Evolutionary conservation across 2,797 vertebrate species (phyloP), one percentile per base, ranked within the genome.

Genomic region (Semotilus atromaculatus): DNA sequence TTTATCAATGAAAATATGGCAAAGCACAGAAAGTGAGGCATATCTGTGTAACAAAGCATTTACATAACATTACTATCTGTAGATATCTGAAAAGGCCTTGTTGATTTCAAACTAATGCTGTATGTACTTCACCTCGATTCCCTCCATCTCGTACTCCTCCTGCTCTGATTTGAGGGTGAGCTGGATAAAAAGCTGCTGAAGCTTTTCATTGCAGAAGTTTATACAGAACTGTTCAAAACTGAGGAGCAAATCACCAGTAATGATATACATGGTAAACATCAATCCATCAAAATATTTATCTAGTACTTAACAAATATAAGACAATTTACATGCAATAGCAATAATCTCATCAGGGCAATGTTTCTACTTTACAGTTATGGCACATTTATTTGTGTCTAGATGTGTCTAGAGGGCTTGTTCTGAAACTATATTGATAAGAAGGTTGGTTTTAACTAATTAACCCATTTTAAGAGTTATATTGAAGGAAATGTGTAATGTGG

Each of bases 211-310:
- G 95, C 98, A 99, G 91, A 98, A 99, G 91, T 99, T 99, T 91
- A 99, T 99, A 91, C 98, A 99, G 91, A 99, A 99, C 94, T 99
- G 98, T 89, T 99, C 98, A 90, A 98, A 99, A 92, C 98, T 99
- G 81, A 53, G 71, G 29, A 73, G 29, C 6, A 84, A 43, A 72
- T 14, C 26, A 79, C 0, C 14, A 68, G 18, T 60, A 76, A 58
- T 58, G 5, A 78, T 11, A 21, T 11, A 45, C n/a, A 0, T 79
- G 16, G 23, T 79, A 48, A 66, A 43, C 40, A 66, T 13, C n/a
- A 45, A 19, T 64, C 5, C 73, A n/a, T 55, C 29, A 34, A 74
- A 74, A 74, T 7, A 31, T 76, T 1, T 26, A n/a, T 76, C 53
- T 60, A 60, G 6, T 34, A 31, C 29, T 79, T 66, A 34, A 48